These are phyloP conservation scores for Jacana jacana DNA, from an alignment of 2,113 vertebrate genomes.

Conservation along the genomic window DNA sequence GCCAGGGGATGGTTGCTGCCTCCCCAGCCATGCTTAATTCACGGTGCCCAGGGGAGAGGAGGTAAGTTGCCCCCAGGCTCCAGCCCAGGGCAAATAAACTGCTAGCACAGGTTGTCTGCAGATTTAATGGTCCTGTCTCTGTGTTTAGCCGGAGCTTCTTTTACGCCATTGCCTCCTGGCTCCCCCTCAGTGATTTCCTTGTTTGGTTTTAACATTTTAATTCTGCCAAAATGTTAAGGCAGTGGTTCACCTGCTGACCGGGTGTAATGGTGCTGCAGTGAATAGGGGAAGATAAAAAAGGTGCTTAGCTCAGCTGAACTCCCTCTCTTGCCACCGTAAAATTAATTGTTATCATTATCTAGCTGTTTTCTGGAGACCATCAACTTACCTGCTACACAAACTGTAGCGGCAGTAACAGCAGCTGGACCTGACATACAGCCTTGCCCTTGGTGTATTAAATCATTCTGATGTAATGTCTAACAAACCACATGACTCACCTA, in stretches of 20 bases:
- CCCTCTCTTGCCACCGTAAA: not conserved
- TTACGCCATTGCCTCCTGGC: fast-evolving
- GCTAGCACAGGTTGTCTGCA: fast-evolving
- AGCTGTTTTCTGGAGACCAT: conserved; percentile 65
- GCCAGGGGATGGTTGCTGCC: not conserved
- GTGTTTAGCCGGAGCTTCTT: not conserved
- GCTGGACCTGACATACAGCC: conserved; percentile 78
- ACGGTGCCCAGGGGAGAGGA: not conserved
- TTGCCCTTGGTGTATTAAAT: conserved; percentile 86
- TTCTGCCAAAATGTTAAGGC: not conserved
- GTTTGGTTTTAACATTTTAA: not conserved
- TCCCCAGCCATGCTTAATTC: fast-evolving
- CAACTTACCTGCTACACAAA: conserved; percentile 22
- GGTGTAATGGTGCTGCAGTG: not conserved
- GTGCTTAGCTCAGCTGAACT: conserved; percentile 48
- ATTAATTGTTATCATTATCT: conserved; percentile 69
- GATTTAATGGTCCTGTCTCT: not conserved
- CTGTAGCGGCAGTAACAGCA: conserved; percentile 58
- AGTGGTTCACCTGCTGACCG: not conserved
- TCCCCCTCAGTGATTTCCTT: not conserved
- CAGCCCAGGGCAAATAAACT: not conserved
- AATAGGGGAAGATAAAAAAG: conserved; percentile 11
- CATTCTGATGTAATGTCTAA: conserved; percentile 93
- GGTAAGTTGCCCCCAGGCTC: not conserved
- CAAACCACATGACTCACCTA: conserved; percentile 76